Percentiles rank a stretch among this genome's conserved stretches.
phyloP scores from a whole-genome alignment of 1,140 invertebrate species.

The Drosophila kohkoa region DNA sequence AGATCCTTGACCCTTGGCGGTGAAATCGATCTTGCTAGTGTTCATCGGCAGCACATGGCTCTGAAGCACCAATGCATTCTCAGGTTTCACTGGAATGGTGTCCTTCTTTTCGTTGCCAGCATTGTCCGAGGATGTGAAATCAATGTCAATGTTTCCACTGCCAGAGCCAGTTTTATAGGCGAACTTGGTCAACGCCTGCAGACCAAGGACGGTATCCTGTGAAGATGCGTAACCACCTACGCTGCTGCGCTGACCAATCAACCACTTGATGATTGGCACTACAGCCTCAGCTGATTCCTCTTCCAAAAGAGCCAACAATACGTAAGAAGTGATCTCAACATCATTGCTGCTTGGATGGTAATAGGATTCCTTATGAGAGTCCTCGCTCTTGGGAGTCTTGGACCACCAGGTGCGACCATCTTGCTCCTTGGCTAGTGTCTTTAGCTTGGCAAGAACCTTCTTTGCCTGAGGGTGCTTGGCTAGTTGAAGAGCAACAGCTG shows the following conservation, averaged over 20 bases:
- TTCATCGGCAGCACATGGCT: slow-evolving; percentile 76
- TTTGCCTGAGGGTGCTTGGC: slow-evolving; percentile 87
- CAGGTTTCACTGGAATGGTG: slow-evolving; percentile 80
- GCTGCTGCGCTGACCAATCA: slow-evolving; percentile 90
- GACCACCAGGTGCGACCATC: slow-evolving; percentile 78
- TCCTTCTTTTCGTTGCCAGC: slow-evolving; percentile 70
- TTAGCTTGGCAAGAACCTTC: slow-evolving; percentile 64
- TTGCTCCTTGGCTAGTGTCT: slow-evolving; percentile 55
- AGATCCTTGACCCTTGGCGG: slow-evolving; percentile 90
- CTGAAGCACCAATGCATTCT: slow-evolving; percentile 85
- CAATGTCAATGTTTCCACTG: slow-evolving; percentile 66
- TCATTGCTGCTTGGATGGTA: slow-evolving; percentile 87
- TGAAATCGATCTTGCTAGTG: slow-evolving; percentile 86
- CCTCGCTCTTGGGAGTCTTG: slow-evolving; percentile 48
- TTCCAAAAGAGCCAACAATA: slow-evolving; percentile 88
- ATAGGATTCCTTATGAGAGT: slow-evolving; percentile 13
- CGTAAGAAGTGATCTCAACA: slow-evolving; percentile 92
- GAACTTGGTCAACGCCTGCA: slow-evolving; percentile 88
- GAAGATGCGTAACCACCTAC: slow-evolving; percentile 92
- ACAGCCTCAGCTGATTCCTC: slow-evolving; percentile 86
- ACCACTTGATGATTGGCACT: slow-evolving; percentile 88
- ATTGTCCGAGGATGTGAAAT: slow-evolving; percentile 46
- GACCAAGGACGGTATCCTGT: slow-evolving; percentile 89
- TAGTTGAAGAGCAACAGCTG: slow-evolving; percentile 91
- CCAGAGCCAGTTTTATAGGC: slow-evolving; percentile 83